Conservation (phyloP, 1,140 invertebrate genomes). For the Drosophila baimaii region DNA sequence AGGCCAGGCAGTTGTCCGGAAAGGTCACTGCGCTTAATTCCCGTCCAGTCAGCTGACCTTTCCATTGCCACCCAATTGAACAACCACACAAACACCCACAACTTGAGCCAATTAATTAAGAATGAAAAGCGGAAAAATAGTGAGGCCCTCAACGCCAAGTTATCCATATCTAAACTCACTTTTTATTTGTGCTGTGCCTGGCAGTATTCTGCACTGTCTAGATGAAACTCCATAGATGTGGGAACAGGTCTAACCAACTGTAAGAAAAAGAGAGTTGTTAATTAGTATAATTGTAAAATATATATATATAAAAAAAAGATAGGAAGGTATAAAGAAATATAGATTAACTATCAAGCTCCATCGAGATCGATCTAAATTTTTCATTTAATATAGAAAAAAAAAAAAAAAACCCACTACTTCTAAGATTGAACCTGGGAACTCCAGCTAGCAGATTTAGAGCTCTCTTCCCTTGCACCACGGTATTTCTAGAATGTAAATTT, state of each 20-base stretch:
- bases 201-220: conserved; percentile 97
- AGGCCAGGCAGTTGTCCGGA: conserved; percentile 10
- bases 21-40: conserved; percentile 36
- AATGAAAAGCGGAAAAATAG: conserved; percentile 1
- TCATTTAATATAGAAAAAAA: too few relatives aligned
- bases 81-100: not conserved
- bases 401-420: too few relatives aligned
- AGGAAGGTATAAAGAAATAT: too few relatives aligned
- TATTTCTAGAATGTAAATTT: too few relatives aligned
- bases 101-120: conserved; percentile 41
- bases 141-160: not conserved
- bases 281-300: too few relatives aligned
- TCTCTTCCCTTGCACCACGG: too few relatives aligned
- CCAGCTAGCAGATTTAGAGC: too few relatives aligned
- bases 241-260: conserved; percentile 86
- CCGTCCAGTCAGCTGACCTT: conserved; percentile 35
- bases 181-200: conserved; percentile 98
- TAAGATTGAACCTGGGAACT: too few relatives aligned
- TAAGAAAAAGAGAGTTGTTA: conserved; percentile 22
- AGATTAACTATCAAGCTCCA: too few relatives aligned
- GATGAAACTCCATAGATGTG: conserved; percentile 98
- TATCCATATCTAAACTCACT: conserved; percentile 58
- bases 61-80: conserved; percentile 7
- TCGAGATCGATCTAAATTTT: too few relatives aligned
- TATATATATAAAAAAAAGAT: too few relatives aligned